phyloP scores from a whole-genome alignment of 2,797 vertebrate species.

The Eulemur coronatus region DNA sequence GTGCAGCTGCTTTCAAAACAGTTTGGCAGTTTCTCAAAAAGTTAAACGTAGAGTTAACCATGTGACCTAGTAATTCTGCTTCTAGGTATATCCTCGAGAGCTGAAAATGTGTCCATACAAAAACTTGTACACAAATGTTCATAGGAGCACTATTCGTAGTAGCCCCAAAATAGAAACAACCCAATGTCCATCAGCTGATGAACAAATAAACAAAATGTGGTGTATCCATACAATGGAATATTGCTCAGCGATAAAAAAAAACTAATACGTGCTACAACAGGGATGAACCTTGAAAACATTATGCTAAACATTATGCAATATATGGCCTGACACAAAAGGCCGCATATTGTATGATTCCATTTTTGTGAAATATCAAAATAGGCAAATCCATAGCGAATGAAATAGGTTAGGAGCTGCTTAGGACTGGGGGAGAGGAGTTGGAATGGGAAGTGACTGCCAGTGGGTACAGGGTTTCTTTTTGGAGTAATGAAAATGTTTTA shows the following conservation, averaged over 20 bases:
- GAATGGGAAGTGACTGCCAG: neutral
- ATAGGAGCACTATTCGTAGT: neutral
- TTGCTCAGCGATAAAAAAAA: neutral
- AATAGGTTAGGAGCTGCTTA: neutral
- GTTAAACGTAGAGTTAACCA: neutral
- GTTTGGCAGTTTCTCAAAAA: neutral
- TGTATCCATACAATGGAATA: neutral
- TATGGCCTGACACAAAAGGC: neutral
- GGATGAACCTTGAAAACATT: neutral
- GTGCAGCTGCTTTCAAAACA: neutral
- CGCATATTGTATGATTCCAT: neutral
- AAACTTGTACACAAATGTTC: neutral
- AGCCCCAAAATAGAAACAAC: neutral
- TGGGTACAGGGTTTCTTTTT: neutral
- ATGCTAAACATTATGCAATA: neutral
- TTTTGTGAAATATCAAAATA: neutral
- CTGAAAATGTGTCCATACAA: neutral
- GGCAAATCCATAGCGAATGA: neutral
- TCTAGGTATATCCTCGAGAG: neutral
- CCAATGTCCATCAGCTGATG: neutral
- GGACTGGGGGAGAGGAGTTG: neutral
- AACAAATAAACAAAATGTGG: neutral
- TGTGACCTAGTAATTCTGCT: neutral
- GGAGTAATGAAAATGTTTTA: neutral
- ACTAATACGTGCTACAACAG: neutral